Percentiles rank a stretch among this genome's conserved stretches.
Evolutionary conservation across 1,140 invertebrate genomes (phyloP).

Genomic region (Paralvinella palmiformis): DNA sequence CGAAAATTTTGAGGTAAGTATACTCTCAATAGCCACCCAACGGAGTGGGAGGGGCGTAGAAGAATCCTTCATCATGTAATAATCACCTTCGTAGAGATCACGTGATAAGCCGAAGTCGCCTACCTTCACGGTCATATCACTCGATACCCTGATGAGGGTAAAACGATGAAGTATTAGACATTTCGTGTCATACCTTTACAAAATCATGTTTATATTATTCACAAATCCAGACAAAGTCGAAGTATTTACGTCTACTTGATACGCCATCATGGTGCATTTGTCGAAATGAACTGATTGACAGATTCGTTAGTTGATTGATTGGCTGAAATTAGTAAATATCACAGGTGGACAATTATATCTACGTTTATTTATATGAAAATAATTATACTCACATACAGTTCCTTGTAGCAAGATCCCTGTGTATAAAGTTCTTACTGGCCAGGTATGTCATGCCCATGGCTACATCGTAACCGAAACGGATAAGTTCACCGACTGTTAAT

Average conservation of each 20-base stretch:
- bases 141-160: slow-evolving; percentile 25
- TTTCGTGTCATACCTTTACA: too few species aligned
- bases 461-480: slow-evolving; percentile 53
- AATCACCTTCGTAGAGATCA: slow-evolving; percentile 47
- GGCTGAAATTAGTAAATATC: too few species aligned
- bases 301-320: too few species aligned
- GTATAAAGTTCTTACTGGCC: slow-evolving; percentile 71
- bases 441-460: slow-evolving; percentile 79
- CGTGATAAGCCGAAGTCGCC: slow-evolving; percentile 52
- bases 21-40: slow-evolving; percentile 50
- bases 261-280: too few species aligned
- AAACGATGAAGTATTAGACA: background rate
- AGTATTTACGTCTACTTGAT: too few species aligned
- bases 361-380: too few species aligned
- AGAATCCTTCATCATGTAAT: slow-evolving; percentile 42
- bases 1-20: slow-evolving; percentile 32
- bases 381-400: slow-evolving; percentile 61
- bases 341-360: too few species aligned
- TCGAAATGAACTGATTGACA: too few species aligned
- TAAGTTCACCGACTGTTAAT: too few species aligned
- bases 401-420: slow-evolving; percentile 80
- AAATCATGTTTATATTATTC: too few species aligned
- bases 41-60: slow-evolving; percentile 43
- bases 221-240: too few species aligned
- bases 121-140: slow-evolving; percentile 40